Evolutionary conservation across 1,140 invertebrate species (phyloP).

Genomic region (Drosophila busckii): DNA sequence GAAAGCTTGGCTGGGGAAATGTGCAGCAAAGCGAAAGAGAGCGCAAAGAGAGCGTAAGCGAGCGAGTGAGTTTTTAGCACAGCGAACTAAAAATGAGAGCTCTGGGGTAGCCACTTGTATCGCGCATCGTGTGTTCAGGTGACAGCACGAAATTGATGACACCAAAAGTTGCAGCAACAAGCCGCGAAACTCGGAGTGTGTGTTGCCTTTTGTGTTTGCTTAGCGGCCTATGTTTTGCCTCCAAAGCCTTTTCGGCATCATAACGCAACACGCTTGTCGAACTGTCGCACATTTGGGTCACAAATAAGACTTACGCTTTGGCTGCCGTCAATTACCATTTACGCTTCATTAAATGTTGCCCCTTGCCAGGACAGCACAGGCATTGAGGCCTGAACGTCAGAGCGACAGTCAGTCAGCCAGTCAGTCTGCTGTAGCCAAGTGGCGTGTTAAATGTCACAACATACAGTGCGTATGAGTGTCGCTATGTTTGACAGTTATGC

Average conservation of each 20-base stretch:
- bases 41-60: slow-evolving; percentile 6
- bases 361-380: too few relatives aligned
- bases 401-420: too few relatives aligned
- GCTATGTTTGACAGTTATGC: slow-evolving; percentile 69
- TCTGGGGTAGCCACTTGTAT: slow-evolving; percentile 2
- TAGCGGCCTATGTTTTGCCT: slow-evolving; percentile 30
- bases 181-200: slow-evolving; percentile 17
- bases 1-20: slow-evolving; percentile 54
- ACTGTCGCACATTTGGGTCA: slow-evolving; percentile 69
- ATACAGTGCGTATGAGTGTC: slow-evolving; percentile 69
- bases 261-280: slow-evolving; percentile 43
- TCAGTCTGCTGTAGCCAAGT: slow-evolving; percentile 6
- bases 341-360: slow-evolving; percentile 69
- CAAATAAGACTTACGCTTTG: slow-evolving; percentile 35
- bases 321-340: slow-evolving; percentile 75
- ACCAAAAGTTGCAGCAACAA: slow-evolving; percentile 18
- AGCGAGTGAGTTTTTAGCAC: slow-evolving; percentile 18
- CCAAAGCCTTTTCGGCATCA: slow-evolving; percentile 58
- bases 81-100: slow-evolving; percentile 11
- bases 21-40: slow-evolving; percentile 10
- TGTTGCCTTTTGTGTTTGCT: slow-evolving; percentile 57
- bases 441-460: slow-evolving; percentile 47
- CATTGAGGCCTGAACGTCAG: too few relatives aligned
- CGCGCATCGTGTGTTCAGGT: slow-evolving; percentile 57
- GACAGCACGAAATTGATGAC: slow-evolving; percentile 56